Conservation (phyloP, 2,888 invertebrate species). For the Polydesmus complanatus region DNA sequence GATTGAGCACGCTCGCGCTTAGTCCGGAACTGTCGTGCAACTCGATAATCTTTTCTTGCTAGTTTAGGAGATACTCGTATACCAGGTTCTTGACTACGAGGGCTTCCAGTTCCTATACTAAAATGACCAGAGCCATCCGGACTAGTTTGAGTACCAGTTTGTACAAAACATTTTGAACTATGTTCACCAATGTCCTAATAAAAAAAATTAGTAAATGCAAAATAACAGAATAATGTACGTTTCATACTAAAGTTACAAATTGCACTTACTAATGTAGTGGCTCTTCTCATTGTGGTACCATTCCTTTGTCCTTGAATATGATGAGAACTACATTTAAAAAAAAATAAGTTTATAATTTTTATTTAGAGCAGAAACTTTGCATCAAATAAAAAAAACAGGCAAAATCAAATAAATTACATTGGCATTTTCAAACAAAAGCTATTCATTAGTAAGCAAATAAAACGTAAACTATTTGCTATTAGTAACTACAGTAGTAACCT, state of each 20-base stretch:
- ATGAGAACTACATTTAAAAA: background rate
- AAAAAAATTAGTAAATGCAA: background rate
- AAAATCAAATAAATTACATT: background rate
- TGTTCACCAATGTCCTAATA: constrained; percentile 31
- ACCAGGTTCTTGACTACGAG: constrained; percentile 34
- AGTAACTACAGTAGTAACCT: too few species aligned
- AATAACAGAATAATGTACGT: background rate
- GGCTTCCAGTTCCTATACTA: constrained; percentile 41
- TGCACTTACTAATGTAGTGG: background rate
- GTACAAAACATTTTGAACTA: constrained; percentile 38
- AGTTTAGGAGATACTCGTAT: constrained; percentile 40
- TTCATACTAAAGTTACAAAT: background rate
- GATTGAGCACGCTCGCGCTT: constrained; percentile 33
- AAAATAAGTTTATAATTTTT: too few species aligned
- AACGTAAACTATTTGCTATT: too few species aligned
- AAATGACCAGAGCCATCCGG: constrained; percentile 47
- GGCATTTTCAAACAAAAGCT: too few species aligned
- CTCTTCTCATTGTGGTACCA: background rate
- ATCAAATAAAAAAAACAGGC: background rate
- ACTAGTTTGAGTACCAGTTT: constrained; percentile 56
- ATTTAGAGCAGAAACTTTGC: too few species aligned
- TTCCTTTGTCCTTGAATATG: background rate
- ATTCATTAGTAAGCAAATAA: too few species aligned
- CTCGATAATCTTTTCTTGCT: constrained; percentile 41
- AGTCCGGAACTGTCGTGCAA: constrained; percentile 32